Percentiles rank a stretch among this genome's conserved stretches.
Evolutionary conservation across 2,113 vertebrate species (phyloP).

Genomic region (Puffinus mauretanicus): DNA sequence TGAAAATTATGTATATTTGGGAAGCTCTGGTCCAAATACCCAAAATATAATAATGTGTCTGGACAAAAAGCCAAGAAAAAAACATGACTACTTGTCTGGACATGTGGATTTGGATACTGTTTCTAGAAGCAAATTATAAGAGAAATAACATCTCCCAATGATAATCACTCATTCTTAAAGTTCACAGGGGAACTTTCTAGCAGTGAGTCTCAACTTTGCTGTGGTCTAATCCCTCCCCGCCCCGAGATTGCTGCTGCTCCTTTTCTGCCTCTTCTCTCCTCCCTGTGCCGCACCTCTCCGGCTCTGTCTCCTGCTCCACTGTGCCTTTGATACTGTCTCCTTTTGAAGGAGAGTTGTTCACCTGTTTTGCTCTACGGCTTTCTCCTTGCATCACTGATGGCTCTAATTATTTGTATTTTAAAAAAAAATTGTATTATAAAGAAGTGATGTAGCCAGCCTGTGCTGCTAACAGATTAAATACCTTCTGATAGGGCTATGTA

Average conservation of each 20-base stretch:
- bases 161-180: neutral
- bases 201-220: neutral
- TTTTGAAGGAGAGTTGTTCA: neutral
- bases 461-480: neutral
- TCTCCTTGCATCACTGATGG: neutral
- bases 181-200: neutral
- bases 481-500: neutral
- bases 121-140: neutral
- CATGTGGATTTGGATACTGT: neutral
- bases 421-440: rapidly evolving
- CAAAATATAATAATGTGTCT: neutral
- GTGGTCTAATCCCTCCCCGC: rapidly evolving
- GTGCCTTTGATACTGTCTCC: neutral
- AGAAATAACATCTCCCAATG: neutral
- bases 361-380: neutral
- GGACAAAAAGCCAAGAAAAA: neutral
- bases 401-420: neutral
- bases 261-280: neutral
- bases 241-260: neutral
- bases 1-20: neutral
- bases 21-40: neutral
- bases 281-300: neutral
- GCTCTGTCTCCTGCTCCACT: neutral
- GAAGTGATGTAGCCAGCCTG: neutral
- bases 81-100: neutral